A percentile compares a stretch with the other conserved stretches of the same genome.
Conservation (phyloP, 2,888 invertebrate genomes). For the Drosophila heteroneura region DNA sequence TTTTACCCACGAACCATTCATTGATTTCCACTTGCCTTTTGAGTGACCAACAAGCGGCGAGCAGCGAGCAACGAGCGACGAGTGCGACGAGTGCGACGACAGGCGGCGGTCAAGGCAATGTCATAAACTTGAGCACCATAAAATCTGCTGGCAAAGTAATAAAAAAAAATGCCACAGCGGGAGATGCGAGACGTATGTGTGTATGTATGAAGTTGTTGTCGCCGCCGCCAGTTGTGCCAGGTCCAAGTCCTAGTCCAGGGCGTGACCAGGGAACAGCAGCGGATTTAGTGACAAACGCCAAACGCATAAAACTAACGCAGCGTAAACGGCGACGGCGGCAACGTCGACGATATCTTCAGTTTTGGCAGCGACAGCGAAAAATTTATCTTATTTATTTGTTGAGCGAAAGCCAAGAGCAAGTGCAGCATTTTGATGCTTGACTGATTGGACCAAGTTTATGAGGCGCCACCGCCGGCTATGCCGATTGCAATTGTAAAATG, state of each 20-base stretch:
- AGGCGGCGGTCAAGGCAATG: constrained; percentile 75
- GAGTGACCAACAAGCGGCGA: constrained; percentile 16
- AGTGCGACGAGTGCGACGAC: constrained; percentile 34
- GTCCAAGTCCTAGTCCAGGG: constrained; percentile 66
- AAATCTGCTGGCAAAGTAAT: constrained; percentile 84
- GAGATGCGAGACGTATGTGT: constrained; percentile 57
- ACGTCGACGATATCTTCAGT: constrained; percentile 37
- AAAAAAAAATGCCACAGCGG: constrained; percentile 81
- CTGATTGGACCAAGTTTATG: constrained; percentile 72
- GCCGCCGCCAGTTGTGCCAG: constrained; percentile 49
- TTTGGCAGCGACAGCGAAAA: constrained; percentile 79
- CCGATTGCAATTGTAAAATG: constrained; percentile 15
- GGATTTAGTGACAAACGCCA: constrained; percentile 68
- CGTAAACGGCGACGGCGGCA: constrained; percentile 77
- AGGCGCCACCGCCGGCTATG: constrained; percentile 40
- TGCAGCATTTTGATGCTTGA: constrained; percentile 82
- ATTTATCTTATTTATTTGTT: constrained; percentile 80
- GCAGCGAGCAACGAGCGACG: constrained; percentile 7
- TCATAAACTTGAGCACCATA: constrained; percentile 85
- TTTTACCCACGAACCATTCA: constrained; percentile 56
- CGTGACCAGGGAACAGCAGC: constrained; percentile 63
- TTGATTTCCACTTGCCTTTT: constrained; percentile 67
- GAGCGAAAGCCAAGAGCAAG: constrained; percentile 63
- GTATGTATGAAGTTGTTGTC: constrained; percentile 1
- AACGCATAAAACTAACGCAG: constrained; percentile 84